Percentiles rank a stretch among this genome's conserved stretches.
Evolutionary conservation across 2,888 invertebrate genomes (phyloP).

Genomic region (Thera obeliscata): DNA sequence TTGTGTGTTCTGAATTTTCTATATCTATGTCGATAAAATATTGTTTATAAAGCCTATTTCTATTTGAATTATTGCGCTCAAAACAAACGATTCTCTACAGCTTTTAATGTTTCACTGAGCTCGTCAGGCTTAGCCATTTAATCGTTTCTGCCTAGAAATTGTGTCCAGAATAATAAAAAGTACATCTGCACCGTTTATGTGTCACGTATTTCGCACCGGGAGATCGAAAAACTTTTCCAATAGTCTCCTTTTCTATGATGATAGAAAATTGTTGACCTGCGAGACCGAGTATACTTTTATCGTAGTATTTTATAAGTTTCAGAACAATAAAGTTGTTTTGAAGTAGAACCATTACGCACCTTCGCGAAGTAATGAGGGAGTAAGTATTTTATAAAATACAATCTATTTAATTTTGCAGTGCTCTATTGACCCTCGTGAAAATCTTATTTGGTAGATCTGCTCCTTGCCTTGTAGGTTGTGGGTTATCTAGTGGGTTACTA

Average conservation of each 20-base stretch:
- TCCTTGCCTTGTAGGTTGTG: too few species aligned
- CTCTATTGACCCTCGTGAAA: too few species aligned
- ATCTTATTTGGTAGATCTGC: too few species aligned
- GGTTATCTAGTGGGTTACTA: too few species aligned
- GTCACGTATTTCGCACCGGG: slow-evolving; percentile 72
- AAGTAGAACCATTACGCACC: slow-evolving; percentile 8
- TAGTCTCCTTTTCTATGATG: slow-evolving; percentile 70
- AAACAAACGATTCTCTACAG: too few species aligned
- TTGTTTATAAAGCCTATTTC: too few species aligned
- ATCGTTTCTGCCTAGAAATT: slow-evolving; percentile 13
- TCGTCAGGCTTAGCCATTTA: slow-evolving; percentile 8
- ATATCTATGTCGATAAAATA: too few species aligned
- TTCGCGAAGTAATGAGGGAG: background rate
- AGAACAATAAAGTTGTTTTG: slow-evolving; percentile 33
- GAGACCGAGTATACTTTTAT: slow-evolving; percentile 69
- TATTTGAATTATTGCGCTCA: too few species aligned
- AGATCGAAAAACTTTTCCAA: slow-evolving; percentile 82
- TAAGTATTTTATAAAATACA: background rate
- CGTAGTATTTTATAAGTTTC: slow-evolving; percentile 51
- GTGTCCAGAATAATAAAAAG: slow-evolving; percentile 19
- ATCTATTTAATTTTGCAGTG: background rate
- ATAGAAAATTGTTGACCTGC: slow-evolving; percentile 72
- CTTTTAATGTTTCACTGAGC: slow-evolving; percentile 3
- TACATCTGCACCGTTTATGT: slow-evolving; percentile 67
- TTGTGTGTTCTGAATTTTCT: too few species aligned